A percentile compares a stretch with the other conserved stretches of the same genome.
Evolutionary conservation across 2,888 invertebrate genomes (phyloP).

Genomic region (Scotopteryx bipunctaria): DNA sequence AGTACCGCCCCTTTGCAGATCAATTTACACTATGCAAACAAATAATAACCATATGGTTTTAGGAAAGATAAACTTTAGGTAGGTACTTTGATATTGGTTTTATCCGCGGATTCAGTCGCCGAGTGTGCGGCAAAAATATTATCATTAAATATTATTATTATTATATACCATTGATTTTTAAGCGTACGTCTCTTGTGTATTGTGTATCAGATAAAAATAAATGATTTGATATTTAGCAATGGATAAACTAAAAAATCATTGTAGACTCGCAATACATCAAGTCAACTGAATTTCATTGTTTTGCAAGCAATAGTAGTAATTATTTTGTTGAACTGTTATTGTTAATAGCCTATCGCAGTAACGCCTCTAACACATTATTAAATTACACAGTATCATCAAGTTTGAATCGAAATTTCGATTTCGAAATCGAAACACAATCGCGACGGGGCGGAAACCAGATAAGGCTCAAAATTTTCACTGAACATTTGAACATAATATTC

Average conservation of each 20-base stretch:
- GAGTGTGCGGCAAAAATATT: no score
- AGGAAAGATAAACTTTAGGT: slow-evolving; percentile 7
- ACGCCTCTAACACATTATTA: slow-evolving; percentile 23
- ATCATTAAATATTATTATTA: no score
- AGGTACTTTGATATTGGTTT: no score
- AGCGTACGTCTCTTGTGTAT: no score
- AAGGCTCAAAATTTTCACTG: neutral
- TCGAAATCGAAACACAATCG: slow-evolving; percentile 4
- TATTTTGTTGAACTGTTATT: neutral
- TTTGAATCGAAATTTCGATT: slow-evolving; percentile 1
- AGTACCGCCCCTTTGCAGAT: slow-evolving; percentile 22
- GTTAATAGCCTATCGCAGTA: neutral
- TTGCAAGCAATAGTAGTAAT: no score
- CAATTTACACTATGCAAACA: slow-evolving; percentile 16
- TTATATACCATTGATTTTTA: no score
- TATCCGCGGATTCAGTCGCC: no score
- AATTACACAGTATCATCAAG: slow-evolving; percentile 11
- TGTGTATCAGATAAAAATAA: no score
- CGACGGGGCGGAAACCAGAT: slow-evolving; percentile 23
- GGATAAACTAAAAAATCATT: no score
- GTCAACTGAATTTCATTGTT: no score
- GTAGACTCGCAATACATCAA: no score
- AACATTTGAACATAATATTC: neutral
- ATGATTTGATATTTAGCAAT: no score
- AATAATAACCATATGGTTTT: slow-evolving; percentile 18